Conservation (phyloP, 2,888 invertebrate species). For the Nomada ruficornis region DNA sequence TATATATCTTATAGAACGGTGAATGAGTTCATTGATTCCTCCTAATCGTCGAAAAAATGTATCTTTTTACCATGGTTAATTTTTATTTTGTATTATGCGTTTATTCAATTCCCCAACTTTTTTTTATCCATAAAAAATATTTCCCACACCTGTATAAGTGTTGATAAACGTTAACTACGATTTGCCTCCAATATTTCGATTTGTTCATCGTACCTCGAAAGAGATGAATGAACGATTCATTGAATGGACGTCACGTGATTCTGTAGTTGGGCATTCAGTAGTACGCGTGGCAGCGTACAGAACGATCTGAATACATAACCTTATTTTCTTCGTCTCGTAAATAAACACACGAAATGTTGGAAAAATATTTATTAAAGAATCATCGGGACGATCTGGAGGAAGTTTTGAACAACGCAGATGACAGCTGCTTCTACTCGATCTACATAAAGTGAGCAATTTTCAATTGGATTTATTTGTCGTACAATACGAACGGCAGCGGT, state of each 20-base stretch:
- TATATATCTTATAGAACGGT: not conserved
- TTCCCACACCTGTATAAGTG: no score
- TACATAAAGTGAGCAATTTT: constrained; percentile 89
- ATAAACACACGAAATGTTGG: constrained; percentile 72
- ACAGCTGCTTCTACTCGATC: constrained; percentile 87
- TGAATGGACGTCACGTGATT: constrained; percentile 12
- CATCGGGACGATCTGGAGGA: constrained; percentile 87
- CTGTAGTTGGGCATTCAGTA: constrained; percentile 9
- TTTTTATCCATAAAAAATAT: no score
- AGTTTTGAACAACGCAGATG: constrained; percentile 87
- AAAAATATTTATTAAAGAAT: constrained; percentile 87
- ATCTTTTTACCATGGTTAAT: not conserved
- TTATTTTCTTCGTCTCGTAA: not conserved
- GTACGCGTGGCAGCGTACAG: not conserved
- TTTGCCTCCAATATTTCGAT: not conserved
- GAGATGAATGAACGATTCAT: not conserved
- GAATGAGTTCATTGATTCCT: not conserved
- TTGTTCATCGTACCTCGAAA: not conserved
- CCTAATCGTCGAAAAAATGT: no score
- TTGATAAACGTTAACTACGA: not conserved
- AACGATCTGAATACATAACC: constrained; percentile 18
- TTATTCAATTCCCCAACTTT: not conserved
- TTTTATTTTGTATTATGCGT: not conserved
- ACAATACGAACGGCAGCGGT: not conserved
- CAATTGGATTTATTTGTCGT: not conserved